These are phyloP conservation scores for Netelia fuscicornis DNA, from an alignment of 2,888 invertebrate species.

Conservation along the genomic window DNA sequence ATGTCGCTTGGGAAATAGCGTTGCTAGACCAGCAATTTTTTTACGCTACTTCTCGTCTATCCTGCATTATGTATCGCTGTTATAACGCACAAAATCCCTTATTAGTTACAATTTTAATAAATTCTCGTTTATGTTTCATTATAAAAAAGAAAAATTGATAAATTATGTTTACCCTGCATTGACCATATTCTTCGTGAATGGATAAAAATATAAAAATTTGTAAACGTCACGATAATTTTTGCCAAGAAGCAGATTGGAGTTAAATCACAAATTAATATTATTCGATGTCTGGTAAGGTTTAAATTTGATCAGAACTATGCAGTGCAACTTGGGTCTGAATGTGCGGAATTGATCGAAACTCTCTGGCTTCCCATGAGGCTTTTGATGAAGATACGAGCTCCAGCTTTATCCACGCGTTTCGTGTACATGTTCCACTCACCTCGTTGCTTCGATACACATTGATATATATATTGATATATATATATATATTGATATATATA, in stretches of 20 bases:
- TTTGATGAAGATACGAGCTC: conserved; percentile 64
- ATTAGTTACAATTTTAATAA: not conserved
- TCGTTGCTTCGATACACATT: conserved; percentile 55
- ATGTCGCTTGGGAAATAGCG: not conserved
- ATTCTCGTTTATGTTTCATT: not conserved
- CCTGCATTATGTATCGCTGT: not conserved
- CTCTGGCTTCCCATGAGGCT: conserved; percentile 58
- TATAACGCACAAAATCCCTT: not conserved
- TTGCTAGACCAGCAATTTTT: not conserved
- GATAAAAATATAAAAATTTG: too few relatives aligned
- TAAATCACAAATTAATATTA: too few relatives aligned
- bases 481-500: too few relatives aligned
- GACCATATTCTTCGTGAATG: too few relatives aligned
- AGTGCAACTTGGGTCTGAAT: conserved; percentile 59
- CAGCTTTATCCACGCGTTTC: conserved; percentile 29
- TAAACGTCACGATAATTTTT: too few relatives aligned
- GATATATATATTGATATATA: not conserved
- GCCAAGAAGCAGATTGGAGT: too few relatives aligned
- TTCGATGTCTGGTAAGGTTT: not conserved
- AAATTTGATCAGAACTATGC: conserved; percentile 2
- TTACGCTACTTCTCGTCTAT: not conserved
- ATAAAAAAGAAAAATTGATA: not conserved
- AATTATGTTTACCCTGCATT: not conserved
- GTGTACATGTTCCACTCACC: conserved; percentile 51
- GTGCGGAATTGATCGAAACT: conserved; percentile 57